Conservation (phyloP, 2,113 vertebrate species). For the Lichenostomus cassidix region DNA sequence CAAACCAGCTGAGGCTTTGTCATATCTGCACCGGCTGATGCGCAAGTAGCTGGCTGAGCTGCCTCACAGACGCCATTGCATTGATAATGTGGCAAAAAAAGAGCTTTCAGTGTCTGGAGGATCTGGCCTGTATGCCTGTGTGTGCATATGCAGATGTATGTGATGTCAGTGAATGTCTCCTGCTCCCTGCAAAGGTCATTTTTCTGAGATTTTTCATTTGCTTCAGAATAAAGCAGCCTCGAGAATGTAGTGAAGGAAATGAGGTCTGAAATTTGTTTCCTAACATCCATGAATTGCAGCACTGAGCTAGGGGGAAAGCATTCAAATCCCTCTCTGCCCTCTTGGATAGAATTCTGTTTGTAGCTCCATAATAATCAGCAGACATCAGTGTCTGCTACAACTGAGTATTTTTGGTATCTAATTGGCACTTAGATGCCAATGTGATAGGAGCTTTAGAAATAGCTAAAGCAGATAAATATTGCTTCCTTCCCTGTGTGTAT, state of each 20-base stretch:
- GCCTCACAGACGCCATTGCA: background rate
- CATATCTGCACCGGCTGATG: background rate
- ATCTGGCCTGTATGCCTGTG: background rate
- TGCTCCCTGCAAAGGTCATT: background rate
- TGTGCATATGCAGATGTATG: background rate
- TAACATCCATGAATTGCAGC: slow-evolving; percentile 34
- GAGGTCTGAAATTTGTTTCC: slow-evolving; percentile 39
- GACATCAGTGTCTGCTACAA: slow-evolving; percentile 43
- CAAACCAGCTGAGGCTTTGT: background rate
- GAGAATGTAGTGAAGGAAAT: slow-evolving; percentile 31
- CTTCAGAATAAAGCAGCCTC: slow-evolving; percentile 17
- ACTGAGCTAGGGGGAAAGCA: background rate
- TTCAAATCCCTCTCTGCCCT: slow-evolving; percentile 32
- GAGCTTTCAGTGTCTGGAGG: background rate
- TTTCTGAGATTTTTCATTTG: slow-evolving; percentile 31
- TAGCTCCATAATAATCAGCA: slow-evolving; percentile 30
- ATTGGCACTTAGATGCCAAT: slow-evolving; percentile 45
- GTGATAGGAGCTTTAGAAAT: slow-evolving; percentile 41
- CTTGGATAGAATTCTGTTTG: slow-evolving; percentile 30
- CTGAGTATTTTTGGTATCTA: slow-evolving; percentile 52
- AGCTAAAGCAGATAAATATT: slow-evolving; percentile 30
- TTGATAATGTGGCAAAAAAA: background rate
- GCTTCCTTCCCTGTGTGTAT: background rate
- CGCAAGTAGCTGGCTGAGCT: background rate
- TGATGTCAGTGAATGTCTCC: background rate